These are phyloP conservation scores for Moxostoma hubbsi DNA, from an alignment of 2,797 vertebrate species.

Conservation along the genomic window DNA sequence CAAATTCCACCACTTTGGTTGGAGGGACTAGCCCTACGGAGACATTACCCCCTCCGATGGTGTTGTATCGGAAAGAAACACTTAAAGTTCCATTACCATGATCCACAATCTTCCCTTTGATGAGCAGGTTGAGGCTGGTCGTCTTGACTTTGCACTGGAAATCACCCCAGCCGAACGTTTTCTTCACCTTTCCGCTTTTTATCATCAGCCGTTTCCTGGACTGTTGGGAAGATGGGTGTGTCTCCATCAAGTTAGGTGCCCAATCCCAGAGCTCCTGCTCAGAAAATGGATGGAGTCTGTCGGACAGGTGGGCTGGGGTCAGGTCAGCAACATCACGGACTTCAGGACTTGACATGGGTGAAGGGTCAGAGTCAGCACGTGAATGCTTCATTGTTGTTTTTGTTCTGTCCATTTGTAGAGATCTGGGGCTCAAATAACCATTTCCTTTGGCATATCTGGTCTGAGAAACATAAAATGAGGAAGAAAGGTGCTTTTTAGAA, in stretches of 20 bases:
- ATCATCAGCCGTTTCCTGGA: constrained; percentile 89
- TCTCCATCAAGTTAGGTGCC: constrained; percentile 86
- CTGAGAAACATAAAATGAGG: constrained; percentile 73
- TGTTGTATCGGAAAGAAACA: constrained; percentile 97
- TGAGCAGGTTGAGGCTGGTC: constrained; percentile 93
- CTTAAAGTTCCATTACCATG: constrained; percentile 98
- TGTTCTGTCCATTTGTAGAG: constrained; percentile 82
- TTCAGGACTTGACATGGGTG: constrained; percentile 88
- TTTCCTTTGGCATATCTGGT: constrained; percentile 81
- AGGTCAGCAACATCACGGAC: constrained; percentile 86
- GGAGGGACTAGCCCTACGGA: constrained; percentile 95
- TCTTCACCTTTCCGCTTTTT: constrained; percentile 97
- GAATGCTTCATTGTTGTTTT: constrained; percentile 89
- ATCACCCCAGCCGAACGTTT: constrained; percentile 99
- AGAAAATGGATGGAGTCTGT: constrained; percentile 85
- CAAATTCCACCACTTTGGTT: constrained; percentile 96
- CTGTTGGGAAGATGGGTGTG: constrained; percentile 84
- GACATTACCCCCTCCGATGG: constrained; percentile 94
- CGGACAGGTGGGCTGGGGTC: constrained; percentile 86
- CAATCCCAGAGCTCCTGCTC: constrained; percentile 92
- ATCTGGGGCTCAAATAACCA: constrained; percentile 78
- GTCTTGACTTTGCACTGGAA: constrained; percentile 99
- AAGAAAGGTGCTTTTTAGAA: constrained; percentile 42
- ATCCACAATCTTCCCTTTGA: constrained; percentile 97
- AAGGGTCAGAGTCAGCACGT: constrained; percentile 89